A percentile compares a stretch with the other conserved stretches of the same genome.
Evolutionary conservation across 2,797 vertebrate species (phyloP).

Genomic region (Coluber constrictor): DNA sequence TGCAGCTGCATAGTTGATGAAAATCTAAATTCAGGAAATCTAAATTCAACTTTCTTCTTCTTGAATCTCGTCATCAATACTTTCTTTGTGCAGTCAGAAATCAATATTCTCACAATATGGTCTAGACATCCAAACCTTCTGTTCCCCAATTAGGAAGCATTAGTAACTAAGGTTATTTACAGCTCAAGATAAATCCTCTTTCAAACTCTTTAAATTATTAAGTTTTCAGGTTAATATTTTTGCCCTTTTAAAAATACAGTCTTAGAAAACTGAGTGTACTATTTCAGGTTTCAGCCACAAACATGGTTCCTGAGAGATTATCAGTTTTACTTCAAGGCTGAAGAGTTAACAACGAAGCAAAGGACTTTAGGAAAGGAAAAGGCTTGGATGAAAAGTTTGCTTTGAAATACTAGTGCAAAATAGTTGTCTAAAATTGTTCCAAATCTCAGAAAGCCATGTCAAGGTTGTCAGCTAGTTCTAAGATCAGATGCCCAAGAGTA

Average conservation of each 20-base stretch:
- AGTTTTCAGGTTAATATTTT: not conserved
- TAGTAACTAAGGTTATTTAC: not conserved
- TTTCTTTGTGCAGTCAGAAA: not conserved
- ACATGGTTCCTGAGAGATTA: not conserved
- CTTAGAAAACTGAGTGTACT: not conserved
- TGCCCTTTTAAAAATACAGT: not conserved
- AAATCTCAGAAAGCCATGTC: not conserved
- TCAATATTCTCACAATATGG: not conserved
- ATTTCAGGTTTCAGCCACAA: not conserved
- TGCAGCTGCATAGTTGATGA: not conserved
- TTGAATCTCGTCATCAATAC: not conserved
- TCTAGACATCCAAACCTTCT: not conserved
- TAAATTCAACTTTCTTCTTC: not conserved
- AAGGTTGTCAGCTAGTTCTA: not conserved
- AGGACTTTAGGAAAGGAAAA: not conserved
- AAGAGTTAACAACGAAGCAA: not conserved
- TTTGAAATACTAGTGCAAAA: not conserved
- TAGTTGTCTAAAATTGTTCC: not conserved
- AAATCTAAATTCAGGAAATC: too few species aligned
- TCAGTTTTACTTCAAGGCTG: not conserved
- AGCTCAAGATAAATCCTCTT: not conserved
- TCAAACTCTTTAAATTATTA: not conserved
- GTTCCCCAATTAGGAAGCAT: not conserved
- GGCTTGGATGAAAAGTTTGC: not conserved
- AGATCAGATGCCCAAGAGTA: not conserved